phyloP scores from a whole-genome alignment of 2,113 vertebrate species.

The Alaudala cheleensis region DNA sequence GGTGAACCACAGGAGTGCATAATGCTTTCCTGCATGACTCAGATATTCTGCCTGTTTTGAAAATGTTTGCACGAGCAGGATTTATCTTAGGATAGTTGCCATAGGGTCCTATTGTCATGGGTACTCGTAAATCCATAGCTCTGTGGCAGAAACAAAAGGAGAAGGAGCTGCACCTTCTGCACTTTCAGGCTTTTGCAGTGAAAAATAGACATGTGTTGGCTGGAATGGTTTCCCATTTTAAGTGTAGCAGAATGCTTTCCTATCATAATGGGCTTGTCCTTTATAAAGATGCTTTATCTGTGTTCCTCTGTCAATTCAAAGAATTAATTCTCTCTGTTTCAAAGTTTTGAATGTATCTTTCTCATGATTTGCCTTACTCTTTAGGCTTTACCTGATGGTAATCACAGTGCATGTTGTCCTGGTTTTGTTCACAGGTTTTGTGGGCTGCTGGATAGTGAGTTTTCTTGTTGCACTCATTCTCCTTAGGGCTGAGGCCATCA shows the following conservation, averaged over 20 bases:
- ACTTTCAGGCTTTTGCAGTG: neutral
- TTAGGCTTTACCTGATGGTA: neutral
- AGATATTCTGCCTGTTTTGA: constrained; percentile 27
- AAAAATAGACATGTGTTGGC: neutral
- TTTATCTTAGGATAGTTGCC: constrained; percentile 26
- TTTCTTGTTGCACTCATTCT: neutral
- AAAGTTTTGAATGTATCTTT: neutral
- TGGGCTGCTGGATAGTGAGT: neutral
- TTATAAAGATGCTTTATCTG: neutral
- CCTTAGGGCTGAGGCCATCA: rapidly evolving
- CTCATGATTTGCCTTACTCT: neutral
- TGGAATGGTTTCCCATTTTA: neutral
- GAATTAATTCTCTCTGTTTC: neutral
- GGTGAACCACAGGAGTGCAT: neutral
- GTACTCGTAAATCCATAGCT: constrained; percentile 29
- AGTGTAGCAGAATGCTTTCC: neutral
- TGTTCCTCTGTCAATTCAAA: neutral
- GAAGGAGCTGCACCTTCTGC: neutral
- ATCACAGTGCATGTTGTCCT: neutral
- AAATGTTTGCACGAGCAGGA: constrained; percentile 21
- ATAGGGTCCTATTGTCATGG: neutral
- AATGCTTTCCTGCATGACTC: constrained; percentile 42
- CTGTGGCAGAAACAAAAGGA: constrained; percentile 1
- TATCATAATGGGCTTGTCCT: neutral
- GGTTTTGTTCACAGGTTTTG: neutral